Base-by-base conservation (phyloP, 2,888 invertebrate species). In the Eupithecia centaureata region DNA sequence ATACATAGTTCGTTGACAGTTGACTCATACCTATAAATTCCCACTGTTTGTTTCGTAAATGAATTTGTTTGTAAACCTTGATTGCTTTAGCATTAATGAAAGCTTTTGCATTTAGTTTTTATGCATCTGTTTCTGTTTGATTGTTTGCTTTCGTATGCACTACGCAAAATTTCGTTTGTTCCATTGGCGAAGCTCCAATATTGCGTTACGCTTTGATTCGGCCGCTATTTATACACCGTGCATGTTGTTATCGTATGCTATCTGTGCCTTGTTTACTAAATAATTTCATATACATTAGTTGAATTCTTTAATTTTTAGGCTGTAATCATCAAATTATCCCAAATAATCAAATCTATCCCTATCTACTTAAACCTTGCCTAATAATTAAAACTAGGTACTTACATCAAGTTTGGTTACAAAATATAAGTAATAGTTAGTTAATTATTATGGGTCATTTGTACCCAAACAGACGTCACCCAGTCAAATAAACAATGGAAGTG, bases 401-500 rank as follows among this genome's bases (percentile, higher is more conserved):
- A 18, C 2, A 4, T 12, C 18, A 10, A 4, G 22, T 42, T 47
- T 47, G 22, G 15, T 3, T 30, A 56, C 5, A 42, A 58, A n/a
- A 27, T 25, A 1, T 5, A 32, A 8, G 30, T 56, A 25, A 8
- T 38, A 22, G 35, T 22, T 27, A n/a, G n/a, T 30, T 2, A 30
- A 22, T 47, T 0, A 58, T 27, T 65, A 71, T 59, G 57, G 86
- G 87, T 84, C 84, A 65, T 35, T 73, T 71, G 77, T 85, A 82
- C 86, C 87, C 77, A 65, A 67, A 73, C 71, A 74, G 80, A 81
- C 33, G 80, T 82, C 80, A 79, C 81, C 82, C 84, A 83, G 88
- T 86, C 84, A 86, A 85, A 91, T 91, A 88, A 91, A 91, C 89
- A 91, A 89, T 88, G 84, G 87, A 86, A 87, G 90, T 88, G 89